Evolutionary conservation across 2,113 vertebrate species (phyloP), one percentile per base, ranked within the genome.

Genomic region (Speoplatyrhinus poulsoni): DNA sequence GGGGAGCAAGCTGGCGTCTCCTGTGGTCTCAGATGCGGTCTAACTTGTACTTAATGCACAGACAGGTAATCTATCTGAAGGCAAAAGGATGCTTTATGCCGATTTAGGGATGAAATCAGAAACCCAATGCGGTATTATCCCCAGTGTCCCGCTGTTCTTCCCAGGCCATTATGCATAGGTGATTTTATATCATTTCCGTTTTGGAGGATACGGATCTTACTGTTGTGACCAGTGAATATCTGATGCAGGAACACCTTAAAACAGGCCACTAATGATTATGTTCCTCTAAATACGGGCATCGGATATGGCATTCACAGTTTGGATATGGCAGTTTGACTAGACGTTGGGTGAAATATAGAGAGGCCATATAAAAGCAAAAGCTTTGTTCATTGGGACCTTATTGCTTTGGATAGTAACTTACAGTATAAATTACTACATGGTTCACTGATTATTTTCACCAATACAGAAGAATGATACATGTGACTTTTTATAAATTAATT

Each of bases 31-130:
- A 86, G 84, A 90, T 89, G 90, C 54, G 87, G 86, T 89, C 85
- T 86, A 73, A 90, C 60, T 86, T 90, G 81, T 90, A 81, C 88
- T 90, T 89, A 91, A 90, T 90, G 89, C 87, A 89, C 83, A 65
- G 88, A 84, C 90, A 90, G 87, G 87, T 91, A 90, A 91, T 91
- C 90, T 77, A 91, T 90, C 90, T 89, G 85, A 84, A 85, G 83
- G 76, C 70, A 80, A 79, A 52, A 46, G 64, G 74, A 78, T 82
- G 75, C 83, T 85, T 83, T 83, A 84, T 85, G 81, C 81, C 75
- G 57, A 87, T 90, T 90, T 84, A 89, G 84, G 81, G 80, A 82
- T 75, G 89, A 90, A 90, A 91, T 85, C 80, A 89, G 88, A 90
- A 85, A 90, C 84, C 82, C 52, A 26, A 61, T 69, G 80, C 70